Evolutionary conservation across 1,140 invertebrate species (phyloP).

Genomic region (Sipha flava): DNA sequence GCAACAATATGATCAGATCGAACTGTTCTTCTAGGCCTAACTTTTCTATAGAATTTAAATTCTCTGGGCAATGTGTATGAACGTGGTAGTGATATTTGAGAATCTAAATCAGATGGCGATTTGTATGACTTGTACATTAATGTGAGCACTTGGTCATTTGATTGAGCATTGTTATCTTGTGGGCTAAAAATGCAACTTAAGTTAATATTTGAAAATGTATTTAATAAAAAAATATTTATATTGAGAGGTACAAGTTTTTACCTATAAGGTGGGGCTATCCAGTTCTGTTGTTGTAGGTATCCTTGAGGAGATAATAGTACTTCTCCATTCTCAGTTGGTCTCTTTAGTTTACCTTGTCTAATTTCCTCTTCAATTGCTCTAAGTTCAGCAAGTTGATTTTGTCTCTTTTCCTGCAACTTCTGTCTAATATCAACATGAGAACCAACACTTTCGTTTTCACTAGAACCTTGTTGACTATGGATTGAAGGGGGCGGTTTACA

Average conservation of each 20-base stretch:
- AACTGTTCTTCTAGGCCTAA: slow-evolving; percentile 47
- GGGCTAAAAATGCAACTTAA: background rate
- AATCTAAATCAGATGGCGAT: slow-evolving; percentile 62
- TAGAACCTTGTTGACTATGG: slow-evolving; percentile 46
- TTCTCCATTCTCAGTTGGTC: slow-evolving; percentile 44
- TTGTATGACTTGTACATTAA: slow-evolving; percentile 49
- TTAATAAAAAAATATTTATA: background rate
- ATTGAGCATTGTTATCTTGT: slow-evolving; percentile 6
- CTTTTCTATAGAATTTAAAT: slow-evolving; percentile 68
- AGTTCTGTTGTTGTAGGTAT: slow-evolving; percentile 39
- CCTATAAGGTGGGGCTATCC: slow-evolving; percentile 39
- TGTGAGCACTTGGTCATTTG: slow-evolving; percentile 38
- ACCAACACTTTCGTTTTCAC: slow-evolving; percentile 61
- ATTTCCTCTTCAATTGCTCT: slow-evolving; percentile 74
- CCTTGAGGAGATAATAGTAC: slow-evolving; percentile 39
- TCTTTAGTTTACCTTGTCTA: slow-evolving; percentile 66
- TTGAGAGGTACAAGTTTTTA: background rate
- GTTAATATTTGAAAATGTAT: background rate
- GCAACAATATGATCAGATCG: slow-evolving; percentile 57
- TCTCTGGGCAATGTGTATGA: slow-evolving; percentile 76
- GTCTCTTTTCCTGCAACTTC: slow-evolving; percentile 79
- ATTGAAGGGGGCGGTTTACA: slow-evolving; percentile 56
- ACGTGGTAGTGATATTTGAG: slow-evolving; percentile 66
- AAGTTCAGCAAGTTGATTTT: slow-evolving; percentile 74
- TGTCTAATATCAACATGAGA: slow-evolving; percentile 75